These are phyloP conservation scores for Eucera pruinosa DNA, from an alignment of 2,888 invertebrate species.

Conservation along the genomic window DNA sequence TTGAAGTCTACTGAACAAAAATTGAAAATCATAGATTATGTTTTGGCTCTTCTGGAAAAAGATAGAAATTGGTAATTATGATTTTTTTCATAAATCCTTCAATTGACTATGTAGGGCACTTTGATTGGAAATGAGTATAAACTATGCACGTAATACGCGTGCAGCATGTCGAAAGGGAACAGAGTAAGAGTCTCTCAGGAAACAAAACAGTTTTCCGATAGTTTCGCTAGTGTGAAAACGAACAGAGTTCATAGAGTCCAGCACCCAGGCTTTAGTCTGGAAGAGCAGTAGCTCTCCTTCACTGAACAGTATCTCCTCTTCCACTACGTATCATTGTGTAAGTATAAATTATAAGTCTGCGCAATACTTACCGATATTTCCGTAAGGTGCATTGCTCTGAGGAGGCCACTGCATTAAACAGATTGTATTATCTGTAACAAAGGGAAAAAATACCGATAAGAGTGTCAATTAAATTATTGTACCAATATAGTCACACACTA, in stretches of 20 bases:
- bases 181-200: constrained; percentile 48
- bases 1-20: too few relatives aligned
- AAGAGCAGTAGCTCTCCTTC: not conserved
- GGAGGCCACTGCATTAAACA: constrained; percentile 63
- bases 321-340: constrained; percentile 57
- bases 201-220: constrained; percentile 71
- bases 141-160: constrained; percentile 41
- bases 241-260: constrained; percentile 50
- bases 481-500: too few relatives aligned
- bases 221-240: constrained; percentile 63
- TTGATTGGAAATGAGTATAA: too few relatives aligned
- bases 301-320: too few relatives aligned
- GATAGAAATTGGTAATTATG: too few relatives aligned
- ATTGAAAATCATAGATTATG: too few relatives aligned
- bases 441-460: too few relatives aligned
- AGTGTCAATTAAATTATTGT: too few relatives aligned
- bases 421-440: constrained; percentile 63
- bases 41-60: too few relatives aligned
- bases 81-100: too few relatives aligned
- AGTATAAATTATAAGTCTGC: constrained; percentile 62
- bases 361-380: constrained; percentile 67
- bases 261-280: constrained; percentile 55
- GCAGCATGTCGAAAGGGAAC: constrained; percentile 46
- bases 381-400: constrained; percentile 62
- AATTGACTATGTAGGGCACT: too few relatives aligned